These are phyloP conservation scores for Akabosia matsudoensis DNA, from an alignment of 1,140 invertebrate genomes.

Conservation along the genomic window DNA sequence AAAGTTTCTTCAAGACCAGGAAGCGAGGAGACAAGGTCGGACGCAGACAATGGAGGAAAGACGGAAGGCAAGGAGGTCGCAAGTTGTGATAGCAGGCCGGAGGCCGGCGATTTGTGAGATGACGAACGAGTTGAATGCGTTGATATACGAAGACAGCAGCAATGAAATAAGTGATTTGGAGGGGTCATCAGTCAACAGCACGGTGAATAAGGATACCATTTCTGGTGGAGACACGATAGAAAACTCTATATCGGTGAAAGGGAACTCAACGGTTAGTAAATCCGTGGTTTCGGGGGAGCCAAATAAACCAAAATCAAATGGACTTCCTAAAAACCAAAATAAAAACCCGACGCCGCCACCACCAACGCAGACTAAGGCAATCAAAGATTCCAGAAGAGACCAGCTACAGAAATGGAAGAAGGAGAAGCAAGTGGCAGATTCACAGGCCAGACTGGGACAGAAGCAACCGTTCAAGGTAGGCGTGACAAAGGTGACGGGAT, in stretches of 20 bases:
- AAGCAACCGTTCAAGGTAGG: slow-evolving; percentile 11
- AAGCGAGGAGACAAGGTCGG: background rate
- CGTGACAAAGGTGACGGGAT: background rate
- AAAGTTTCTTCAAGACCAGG: background rate
- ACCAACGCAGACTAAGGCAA: background rate
- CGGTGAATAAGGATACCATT: background rate
- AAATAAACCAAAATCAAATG: background rate
- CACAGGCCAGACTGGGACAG: background rate
- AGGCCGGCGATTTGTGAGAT: background rate
- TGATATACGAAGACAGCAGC: background rate
- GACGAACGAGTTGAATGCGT: background rate
- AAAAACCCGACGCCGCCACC: background rate
- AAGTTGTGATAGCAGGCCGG: slow-evolving; percentile 21
- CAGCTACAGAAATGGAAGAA: slow-evolving; percentile 37
- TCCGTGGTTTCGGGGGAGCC: background rate
- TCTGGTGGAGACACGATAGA: background rate
- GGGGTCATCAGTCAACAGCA: background rate
- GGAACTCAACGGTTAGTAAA: background rate
- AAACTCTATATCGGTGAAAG: background rate
- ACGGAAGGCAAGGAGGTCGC: slow-evolving; percentile 19
- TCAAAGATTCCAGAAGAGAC: slow-evolving; percentile 9
- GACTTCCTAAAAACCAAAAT: background rate
- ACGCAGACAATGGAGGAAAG: background rate
- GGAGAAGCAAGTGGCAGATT: slow-evolving; percentile 27
- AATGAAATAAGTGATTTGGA: background rate